Conservation (phyloP, 2,113 vertebrate species). For the Ranitomeya variabilis region DNA sequence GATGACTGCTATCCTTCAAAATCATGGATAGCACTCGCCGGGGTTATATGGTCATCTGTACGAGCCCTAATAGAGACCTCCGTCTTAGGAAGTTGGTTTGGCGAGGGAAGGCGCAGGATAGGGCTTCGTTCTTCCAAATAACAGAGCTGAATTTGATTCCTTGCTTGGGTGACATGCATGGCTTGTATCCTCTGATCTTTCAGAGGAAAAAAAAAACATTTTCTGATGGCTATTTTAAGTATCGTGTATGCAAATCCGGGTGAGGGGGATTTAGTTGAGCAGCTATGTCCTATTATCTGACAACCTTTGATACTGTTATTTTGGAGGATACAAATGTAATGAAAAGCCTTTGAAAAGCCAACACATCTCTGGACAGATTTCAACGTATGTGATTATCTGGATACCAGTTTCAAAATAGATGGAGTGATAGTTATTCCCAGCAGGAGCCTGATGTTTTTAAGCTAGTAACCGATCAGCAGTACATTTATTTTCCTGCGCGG, state of each 20-base stretch:
- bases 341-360: constrained; percentile 26
- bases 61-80: too few relatives aligned
- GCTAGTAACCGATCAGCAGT: not conserved
- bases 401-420: constrained; percentile 16
- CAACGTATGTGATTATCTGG: constrained; percentile 13
- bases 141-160: too few relatives aligned
- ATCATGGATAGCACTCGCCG: too few relatives aligned
- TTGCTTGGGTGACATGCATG: not conserved
- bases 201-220: not conserved
- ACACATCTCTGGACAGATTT: constrained; percentile 13
- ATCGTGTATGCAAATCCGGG: not conserved
- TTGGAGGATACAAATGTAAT: constrained; percentile 17
- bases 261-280: not conserved
- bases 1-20: too few relatives aligned
- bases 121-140: too few relatives aligned
- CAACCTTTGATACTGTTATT: not conserved
- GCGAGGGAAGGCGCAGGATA: too few relatives aligned
- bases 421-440: constrained; percentile 24
- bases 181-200: not conserved
- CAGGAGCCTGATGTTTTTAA: constrained; percentile 24
- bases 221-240: not conserved
- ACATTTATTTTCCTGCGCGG: constrained; percentile 9
- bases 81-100: too few relatives aligned
- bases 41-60: too few relatives aligned
- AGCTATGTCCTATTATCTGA: not conserved